Base-by-base conservation (phyloP, 2,888 invertebrate species). In the Stenotaenia linearis region DNA sequence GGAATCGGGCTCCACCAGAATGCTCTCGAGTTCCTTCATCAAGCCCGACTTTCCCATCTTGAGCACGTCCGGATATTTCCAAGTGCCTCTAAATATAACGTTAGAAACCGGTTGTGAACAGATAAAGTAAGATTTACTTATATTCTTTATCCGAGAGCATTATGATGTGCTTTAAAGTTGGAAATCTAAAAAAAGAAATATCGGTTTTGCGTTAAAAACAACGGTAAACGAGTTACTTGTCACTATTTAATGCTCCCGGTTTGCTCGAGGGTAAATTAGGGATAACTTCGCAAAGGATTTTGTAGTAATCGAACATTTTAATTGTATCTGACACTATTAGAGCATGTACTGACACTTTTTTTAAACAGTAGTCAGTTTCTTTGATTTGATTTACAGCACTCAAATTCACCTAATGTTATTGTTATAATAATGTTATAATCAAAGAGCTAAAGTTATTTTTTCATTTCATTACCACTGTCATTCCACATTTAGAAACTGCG, bases 401-500 rank as follows among this genome's bases (percentile, higher is more conserved):
- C 37, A 95, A 89, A 80, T 91, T 91, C 12, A 93, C 93, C 88
- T 91, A 50, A n/a, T n/a, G n/a, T n/a, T n/a, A n/a, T n/a, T n/a
- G n/a, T n/a, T n/a, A n/a, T n/a, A n/a, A n/a, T n/a, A n/a, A n/a
- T n/a, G n/a, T n/a, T n/a, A n/a, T n/a, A n/a, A n/a, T n/a, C n/a
- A n/a, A n/a, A n/a, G n/a, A n/a, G n/a, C n/a, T n/a, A n/a, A n/a
- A n/a, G n/a, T n/a, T n/a, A n/a, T n/a, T n/a, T n/a, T 3, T n/a
- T 4, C 18, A 50, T 50, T 50, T 50, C n/a, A 4, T 5, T 7
- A 75, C 75, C 75, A 75, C 30, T 12, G 12, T 10, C 75, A 75
- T 75, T 75, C 75, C 75, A 6, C 35, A 32, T 32, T 32, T 75
- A 21, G 75, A 32, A 3, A 75, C 75, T 3, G 35, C 75, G 10